Evolutionary conservation across 2,113 vertebrate species (phyloP).

Genomic region (cat (Felis catus)): DNA sequence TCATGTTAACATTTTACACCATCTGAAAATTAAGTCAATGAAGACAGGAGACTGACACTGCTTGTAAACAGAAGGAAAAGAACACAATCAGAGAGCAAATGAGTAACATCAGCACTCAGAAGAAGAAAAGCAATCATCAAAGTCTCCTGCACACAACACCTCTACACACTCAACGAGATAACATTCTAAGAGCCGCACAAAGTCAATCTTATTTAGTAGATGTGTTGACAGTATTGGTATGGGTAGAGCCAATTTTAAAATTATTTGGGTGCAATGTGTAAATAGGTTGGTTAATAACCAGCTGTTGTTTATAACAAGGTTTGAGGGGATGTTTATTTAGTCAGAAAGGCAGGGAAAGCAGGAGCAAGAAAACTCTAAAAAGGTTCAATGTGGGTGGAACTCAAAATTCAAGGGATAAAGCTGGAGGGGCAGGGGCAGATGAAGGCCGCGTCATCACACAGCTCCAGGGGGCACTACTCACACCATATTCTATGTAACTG

Average conservation of each 20-base stretch:
- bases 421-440: neutral
- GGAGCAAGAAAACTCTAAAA: neutral
- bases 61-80: neutral
- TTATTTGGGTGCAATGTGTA: neutral
- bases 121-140: neutral
- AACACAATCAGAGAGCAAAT: neutral
- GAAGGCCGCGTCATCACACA: neutral
- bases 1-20: neutral
- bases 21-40: neutral
- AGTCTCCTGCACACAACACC: neutral
- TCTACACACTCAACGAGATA: accelerated
- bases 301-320: neutral
- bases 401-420: neutral
- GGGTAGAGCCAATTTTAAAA: neutral
- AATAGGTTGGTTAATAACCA: neutral
- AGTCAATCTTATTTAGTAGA: neutral
- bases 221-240: neutral
- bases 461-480: neutral
- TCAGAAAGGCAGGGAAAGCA: neutral
- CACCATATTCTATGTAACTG: neutral
- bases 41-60: neutral
- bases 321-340: neutral
- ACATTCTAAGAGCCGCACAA: neutral
- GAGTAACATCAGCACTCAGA: neutral
- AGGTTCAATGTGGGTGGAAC: neutral